Percentiles rank a stretch among this genome's conserved stretches.
phyloP scores from a whole-genome alignment of 2,888 invertebrate species.

The Pyrochroa serraticornis region DNA sequence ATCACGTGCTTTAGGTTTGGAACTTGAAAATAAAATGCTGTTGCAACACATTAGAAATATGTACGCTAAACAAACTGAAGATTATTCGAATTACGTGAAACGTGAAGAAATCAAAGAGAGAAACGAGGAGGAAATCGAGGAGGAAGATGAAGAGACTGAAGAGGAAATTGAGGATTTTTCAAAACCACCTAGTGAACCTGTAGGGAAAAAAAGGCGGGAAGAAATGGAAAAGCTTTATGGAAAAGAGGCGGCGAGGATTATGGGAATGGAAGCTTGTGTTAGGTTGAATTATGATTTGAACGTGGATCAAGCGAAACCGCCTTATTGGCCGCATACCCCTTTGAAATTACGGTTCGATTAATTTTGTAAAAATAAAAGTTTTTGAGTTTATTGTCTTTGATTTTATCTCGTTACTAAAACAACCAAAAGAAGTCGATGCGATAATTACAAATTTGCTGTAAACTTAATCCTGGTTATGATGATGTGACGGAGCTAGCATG shows the following conservation, averaged over 20 bases:
- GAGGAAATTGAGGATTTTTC: slow-evolving; percentile 25
- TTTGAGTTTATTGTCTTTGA: slow-evolving; percentile 14
- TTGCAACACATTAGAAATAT: slow-evolving; percentile 59
- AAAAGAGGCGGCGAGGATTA: slow-evolving; percentile 65
- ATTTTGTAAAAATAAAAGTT: slow-evolving; percentile 8
- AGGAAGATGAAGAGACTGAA: slow-evolving; percentile 30
- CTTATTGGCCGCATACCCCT: slow-evolving; percentile 69
- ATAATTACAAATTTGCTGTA: slow-evolving; percentile 17
- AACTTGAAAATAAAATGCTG: slow-evolving; percentile 65
- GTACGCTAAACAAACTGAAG: slow-evolving; percentile 46
- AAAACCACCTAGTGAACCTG: slow-evolving; percentile 46
- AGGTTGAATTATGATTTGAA: slow-evolving; percentile 69
- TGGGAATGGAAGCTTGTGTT: slow-evolving; percentile 75
- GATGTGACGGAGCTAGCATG: slow-evolving; percentile 23
- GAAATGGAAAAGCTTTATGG: slow-evolving; percentile 23
- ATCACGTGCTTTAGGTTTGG: slow-evolving; percentile 63
- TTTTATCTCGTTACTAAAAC: slow-evolving; percentile 9
- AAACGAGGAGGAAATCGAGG: slow-evolving; percentile 23
- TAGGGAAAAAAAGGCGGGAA: slow-evolving; percentile 52
- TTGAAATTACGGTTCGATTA: slow-evolving; percentile 41
- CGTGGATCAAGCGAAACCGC: slow-evolving; percentile 66
- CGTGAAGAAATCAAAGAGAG: slow-evolving; percentile 26
- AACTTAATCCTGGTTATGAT: slow-evolving; percentile 16
- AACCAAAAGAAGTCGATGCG: slow-evolving; percentile 1
- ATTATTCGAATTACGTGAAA: slow-evolving; percentile 26